Conservation (phyloP, 1,140 invertebrate species). For the Calliopsis andreniformis region DNA sequence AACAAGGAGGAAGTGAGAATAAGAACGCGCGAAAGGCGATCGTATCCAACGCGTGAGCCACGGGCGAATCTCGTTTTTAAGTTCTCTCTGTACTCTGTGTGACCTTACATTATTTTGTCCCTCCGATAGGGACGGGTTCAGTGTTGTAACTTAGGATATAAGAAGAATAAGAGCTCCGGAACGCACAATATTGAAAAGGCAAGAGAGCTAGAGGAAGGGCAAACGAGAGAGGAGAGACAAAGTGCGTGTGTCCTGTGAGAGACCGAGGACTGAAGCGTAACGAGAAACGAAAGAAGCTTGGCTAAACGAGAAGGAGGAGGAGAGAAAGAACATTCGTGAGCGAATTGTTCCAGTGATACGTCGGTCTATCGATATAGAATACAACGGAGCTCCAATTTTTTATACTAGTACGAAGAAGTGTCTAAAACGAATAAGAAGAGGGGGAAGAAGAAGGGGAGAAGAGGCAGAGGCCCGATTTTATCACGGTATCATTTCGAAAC, state of each 20-base stretch:
- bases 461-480: constrained; percentile 25
- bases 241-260: neutral
- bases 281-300: constrained; percentile 15
- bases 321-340: constrained; percentile 28
- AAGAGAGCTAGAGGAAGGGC: constrained; percentile 3
- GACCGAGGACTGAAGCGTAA: constrained; percentile 1
- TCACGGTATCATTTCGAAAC: constrained; percentile 37
- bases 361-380: constrained; percentile 18
- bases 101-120: constrained; percentile 79
- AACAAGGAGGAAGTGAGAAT: constrained; percentile 4
- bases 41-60: constrained; percentile 46
- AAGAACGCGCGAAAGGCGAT: constrained; percentile 45
- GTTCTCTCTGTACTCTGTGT: constrained; percentile 70
- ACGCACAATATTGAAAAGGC: constrained; percentile 58
- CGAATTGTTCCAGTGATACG: constrained; percentile 31
- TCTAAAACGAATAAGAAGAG: constrained; percentile 27
- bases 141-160: constrained; percentile 80
- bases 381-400: constrained; percentile 61
- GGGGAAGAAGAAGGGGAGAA: neutral
- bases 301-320: constrained; percentile 4
- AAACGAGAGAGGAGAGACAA: neutral
- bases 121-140: constrained; percentile 75
- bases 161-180: constrained; percentile 71
- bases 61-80: constrained; percentile 63
- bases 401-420: constrained; percentile 57